Conservation (phyloP, 2,797 vertebrate genomes). For the Centroberyx gerrardi region DNA sequence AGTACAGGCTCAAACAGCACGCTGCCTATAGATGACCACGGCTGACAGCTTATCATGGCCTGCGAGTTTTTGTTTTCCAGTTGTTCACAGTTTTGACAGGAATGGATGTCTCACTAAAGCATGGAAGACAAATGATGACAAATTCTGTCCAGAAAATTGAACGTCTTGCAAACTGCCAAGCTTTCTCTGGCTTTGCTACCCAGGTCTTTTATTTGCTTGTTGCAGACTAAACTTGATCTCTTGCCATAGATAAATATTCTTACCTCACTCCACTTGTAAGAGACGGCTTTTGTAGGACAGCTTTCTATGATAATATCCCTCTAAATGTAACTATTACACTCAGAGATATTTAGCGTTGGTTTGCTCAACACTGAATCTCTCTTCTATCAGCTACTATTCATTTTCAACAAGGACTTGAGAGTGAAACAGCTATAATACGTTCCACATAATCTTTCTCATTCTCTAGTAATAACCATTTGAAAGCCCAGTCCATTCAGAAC, state of each 20-base stretch:
- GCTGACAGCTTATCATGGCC: slow-evolving; percentile 63
- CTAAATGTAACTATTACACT: not conserved
- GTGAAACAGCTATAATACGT: not conserved
- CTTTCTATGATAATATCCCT: not conserved
- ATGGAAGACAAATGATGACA: slow-evolving; percentile 59
- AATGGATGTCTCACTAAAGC: slow-evolving; percentile 55
- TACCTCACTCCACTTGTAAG: not conserved
- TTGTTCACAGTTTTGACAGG: slow-evolving; percentile 53
- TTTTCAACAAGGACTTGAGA: too few species aligned
- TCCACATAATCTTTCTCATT: not conserved
- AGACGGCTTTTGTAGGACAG: not conserved
- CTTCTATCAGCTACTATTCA: not conserved
- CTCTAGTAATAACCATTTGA: not conserved
- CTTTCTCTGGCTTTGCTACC: slow-evolving; percentile 22
- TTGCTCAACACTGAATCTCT: not conserved
- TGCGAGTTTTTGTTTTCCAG: slow-evolving; percentile 57
- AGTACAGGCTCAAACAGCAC: slow-evolving; percentile 14
- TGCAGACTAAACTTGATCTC: slow-evolving; percentile 10
- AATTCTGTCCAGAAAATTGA: slow-evolving; percentile 42
- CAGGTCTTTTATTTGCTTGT: slow-evolving; percentile 25
- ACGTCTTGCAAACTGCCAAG: slow-evolving; percentile 32
- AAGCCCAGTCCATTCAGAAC: not conserved
- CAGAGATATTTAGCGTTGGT: not conserved
- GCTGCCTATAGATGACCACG: slow-evolving; percentile 39
- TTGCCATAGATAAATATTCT: not conserved